These are phyloP conservation scores for Drosophila barbarae DNA, from an alignment of 2,888 invertebrate species.

Conservation along the genomic window DNA sequence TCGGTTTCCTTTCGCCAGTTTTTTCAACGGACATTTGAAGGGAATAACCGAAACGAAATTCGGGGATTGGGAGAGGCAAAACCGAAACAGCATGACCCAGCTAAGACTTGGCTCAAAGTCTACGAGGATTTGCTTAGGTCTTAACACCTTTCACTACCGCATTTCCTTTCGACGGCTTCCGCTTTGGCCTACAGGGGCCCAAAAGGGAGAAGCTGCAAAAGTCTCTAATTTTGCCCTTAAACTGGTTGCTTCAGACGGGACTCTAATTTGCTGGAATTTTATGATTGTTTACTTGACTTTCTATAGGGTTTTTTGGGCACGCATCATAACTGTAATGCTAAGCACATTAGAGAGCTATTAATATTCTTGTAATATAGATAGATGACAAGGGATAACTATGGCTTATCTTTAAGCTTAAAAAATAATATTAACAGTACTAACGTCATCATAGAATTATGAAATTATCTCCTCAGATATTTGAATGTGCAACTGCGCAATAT, in stretches of 20 bases:
- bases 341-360: background rate
- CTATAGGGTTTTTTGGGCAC: background rate
- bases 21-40: slow-evolving; percentile 18
- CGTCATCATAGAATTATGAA: background rate
- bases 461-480: background rate
- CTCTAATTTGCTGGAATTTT: slow-evolving; percentile 8
- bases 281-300: background rate
- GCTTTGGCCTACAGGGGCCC: slow-evolving; percentile 13
- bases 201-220: background rate
- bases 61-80: slow-evolving; percentile 22
- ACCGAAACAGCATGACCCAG: slow-evolving; percentile 43
- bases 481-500: background rate
- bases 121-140: slow-evolving; percentile 39
- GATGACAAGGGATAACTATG: background rate
- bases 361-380: no score
- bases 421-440: background rate
- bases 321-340: no score
- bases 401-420: background rate
- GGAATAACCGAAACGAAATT: slow-evolving; percentile 23
- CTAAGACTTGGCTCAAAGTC: slow-evolving; percentile 64
- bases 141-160: slow-evolving; percentile 44
- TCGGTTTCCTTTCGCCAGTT: background rate
- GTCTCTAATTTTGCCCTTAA: slow-evolving; percentile 2
- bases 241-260: background rate
- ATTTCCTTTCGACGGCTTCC: slow-evolving; percentile 25